phyloP scores from a whole-genome alignment of 2,113 vertebrate species.

The Menidia beryllina region DNA sequence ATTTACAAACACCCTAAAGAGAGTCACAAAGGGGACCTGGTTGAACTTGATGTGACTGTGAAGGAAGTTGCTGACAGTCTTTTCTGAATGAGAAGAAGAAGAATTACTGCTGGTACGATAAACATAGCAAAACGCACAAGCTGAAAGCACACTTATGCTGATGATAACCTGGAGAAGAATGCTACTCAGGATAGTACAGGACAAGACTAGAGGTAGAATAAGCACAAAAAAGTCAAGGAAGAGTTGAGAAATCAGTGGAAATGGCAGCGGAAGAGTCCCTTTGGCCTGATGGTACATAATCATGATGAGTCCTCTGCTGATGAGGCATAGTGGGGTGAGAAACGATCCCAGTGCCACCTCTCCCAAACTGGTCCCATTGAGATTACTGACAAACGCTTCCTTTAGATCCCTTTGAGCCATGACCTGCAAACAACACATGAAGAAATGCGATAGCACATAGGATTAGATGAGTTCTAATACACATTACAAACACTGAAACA shows the following conservation, averaged over 20 bases:
- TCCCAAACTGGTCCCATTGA: slow-evolving; percentile 89
- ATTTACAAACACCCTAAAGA: slow-evolving; percentile 89
- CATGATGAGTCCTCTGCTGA: slow-evolving; percentile 87
- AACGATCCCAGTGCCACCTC: slow-evolving; percentile 87
- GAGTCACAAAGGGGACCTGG: slow-evolving; percentile 86
- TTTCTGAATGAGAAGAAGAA: slow-evolving; percentile 40
- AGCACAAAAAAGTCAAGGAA: slow-evolving; percentile 87
- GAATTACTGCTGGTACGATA: slow-evolving; percentile 59
- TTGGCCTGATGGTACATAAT: slow-evolving; percentile 77
- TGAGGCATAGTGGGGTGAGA: slow-evolving; percentile 85
- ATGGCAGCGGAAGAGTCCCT: slow-evolving; percentile 69
- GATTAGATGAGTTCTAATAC: neutral
- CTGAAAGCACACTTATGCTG: slow-evolving; percentile 60
- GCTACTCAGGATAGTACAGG: slow-evolving; percentile 86
- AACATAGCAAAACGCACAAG: slow-evolving; percentile 74
- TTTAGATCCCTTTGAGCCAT: slow-evolving; percentile 90
- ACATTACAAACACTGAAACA: neutral
- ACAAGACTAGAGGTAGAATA: slow-evolving; percentile 85
- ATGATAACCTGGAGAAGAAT: slow-evolving; percentile 75
- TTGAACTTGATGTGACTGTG: slow-evolving; percentile 76
- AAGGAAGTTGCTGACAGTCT: slow-evolving; percentile 79
- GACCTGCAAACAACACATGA: slow-evolving; percentile 63
- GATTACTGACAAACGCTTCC: slow-evolving; percentile 91
- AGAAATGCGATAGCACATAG: neutral
- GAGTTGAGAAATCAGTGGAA: slow-evolving; percentile 77